Base-by-base conservation (phyloP, 2,888 invertebrate genomes). In the Stegophylla sp. region DNA sequence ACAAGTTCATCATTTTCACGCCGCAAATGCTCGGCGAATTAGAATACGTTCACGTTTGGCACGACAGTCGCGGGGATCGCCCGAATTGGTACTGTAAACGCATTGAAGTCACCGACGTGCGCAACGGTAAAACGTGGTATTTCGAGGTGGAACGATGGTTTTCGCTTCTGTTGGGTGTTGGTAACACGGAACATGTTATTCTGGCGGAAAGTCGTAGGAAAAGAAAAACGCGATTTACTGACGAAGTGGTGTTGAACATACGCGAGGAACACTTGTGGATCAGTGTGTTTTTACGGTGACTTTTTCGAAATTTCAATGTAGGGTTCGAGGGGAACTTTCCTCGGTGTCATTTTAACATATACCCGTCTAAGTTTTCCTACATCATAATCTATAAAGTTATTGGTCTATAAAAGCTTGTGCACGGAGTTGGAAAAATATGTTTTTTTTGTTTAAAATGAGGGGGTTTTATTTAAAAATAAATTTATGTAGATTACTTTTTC, bases 41-140 rank as follows among this genome's bases (percentile, higher is more conserved):
- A 2, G 0, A 43, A 7, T 61, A 23, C 9, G 53, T 82, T 51
- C 82, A 61, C 23, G 48, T 82, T 43, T 82, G 82, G 82, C 28
- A 53, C 20, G 81, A 82, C 48, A 67, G 61, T 64, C 43, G 41
- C 28, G 82, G 82, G 43, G 28, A 23, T 10, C n/a, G 43, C 13
- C 82, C 82, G 4, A 71, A 48, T 4, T 82, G 82, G 82, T 82
- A 82, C 73, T 84, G 84, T 63, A 73, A 82, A 9, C 83, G 82
- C 28, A 66, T 84, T 12, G 59, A 83, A 34, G 82, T 84, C 3
- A 82, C 73, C 10, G 83, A 84, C 51, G 43, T 84, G 3, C 72
- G 61, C 1, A 48, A 4, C 17, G 9, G 17, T 0, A 64, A 34
- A 20, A 51, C 28, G 17, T 66, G 64, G 51, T 28, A 53, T 64